Base-by-base conservation (phyloP, 2,888 invertebrate genomes). In the Trimorus sp. region DNA sequence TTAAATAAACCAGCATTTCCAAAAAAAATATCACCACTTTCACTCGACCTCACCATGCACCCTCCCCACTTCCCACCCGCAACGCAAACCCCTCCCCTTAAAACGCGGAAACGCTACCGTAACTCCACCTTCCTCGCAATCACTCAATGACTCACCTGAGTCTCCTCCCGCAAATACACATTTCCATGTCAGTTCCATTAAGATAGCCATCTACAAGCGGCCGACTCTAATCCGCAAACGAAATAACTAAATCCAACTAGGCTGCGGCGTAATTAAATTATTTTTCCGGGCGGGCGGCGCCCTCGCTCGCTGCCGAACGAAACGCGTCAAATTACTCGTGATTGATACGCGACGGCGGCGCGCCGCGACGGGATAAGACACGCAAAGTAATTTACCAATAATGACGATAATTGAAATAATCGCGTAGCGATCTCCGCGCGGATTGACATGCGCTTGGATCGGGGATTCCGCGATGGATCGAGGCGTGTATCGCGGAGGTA, bases 351-450 rank as follows among this genome's bases (percentile, higher is more conserved):
- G 74, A 53, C 69, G 69, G 74, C 69, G 74, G 66, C 69, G 51
- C 54, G 65, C 69, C 51, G 26, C 69, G 74, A 79, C 74, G 69
- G 71, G 75, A 76, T 80, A 76, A 71, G 75, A 80, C 75, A 75
- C 80, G 80, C 77, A 77, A 71, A 77, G 81, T 77, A 81, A 81
- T 81, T 81, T 81, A 81, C 81, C 77, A 77, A 77, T 77, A 81
- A 77, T 77, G 81, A 81, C 73, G 81, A 81, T 81, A 81, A 81
- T 81, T 81, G 81, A 81, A 81, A 77, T 81, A 78, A 82, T 82
- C 82, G 66, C 62, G 73, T 62, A 62, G 49, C 60, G 71, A 81
- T 79, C 79, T 75, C 70, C 48, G 58, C 37, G 51, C 65, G 60
- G 58, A 75, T 68, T 79, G 79, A 79, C 80, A 56, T 80, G 80